phyloP scores from a whole-genome alignment of 2,113 vertebrate species.

The Syrmaticus mikado region DNA sequence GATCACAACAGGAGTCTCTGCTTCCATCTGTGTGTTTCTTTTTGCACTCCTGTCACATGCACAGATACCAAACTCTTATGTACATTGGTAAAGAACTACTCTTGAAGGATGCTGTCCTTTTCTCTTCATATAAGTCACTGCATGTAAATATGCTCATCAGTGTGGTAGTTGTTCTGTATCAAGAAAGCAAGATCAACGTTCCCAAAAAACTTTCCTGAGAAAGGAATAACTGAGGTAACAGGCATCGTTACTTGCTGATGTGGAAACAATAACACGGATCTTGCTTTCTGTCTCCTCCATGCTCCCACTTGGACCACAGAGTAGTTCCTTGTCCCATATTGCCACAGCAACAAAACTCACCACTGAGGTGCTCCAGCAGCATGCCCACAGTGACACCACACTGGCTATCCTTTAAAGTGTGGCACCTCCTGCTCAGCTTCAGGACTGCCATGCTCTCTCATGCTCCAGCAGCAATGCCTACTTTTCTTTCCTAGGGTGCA shows the following conservation, averaged over 20 bases:
- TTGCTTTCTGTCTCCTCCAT: too few relatives aligned
- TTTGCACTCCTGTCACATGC: not conserved
- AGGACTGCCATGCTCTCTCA: not conserved
- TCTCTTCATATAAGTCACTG: accelerated
- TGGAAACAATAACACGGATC: accelerated
- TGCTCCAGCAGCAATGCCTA: too few relatives aligned
- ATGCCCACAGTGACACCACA: not conserved
- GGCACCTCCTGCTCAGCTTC: not conserved
- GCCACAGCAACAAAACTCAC: not conserved
- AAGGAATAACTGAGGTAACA: accelerated
- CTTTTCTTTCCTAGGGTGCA: not conserved
- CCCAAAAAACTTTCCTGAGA: not conserved
- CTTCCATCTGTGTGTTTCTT: not conserved
- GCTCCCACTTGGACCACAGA: too few relatives aligned
- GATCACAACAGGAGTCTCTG: not conserved
- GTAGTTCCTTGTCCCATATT: not conserved
- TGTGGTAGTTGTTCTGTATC: not conserved
- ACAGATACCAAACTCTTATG: not conserved
- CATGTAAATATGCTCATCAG: not conserved
- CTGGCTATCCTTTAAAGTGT: not conserved
- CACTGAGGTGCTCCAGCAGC: not conserved
- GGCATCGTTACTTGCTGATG: not conserved
- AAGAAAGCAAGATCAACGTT: not conserved
- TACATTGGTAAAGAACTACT: accelerated
- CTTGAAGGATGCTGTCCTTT: not conserved